phyloP scores from a whole-genome alignment of 35 echinoderm and acorn worm genomes.

The Stichopus chloronotus region DNA sequence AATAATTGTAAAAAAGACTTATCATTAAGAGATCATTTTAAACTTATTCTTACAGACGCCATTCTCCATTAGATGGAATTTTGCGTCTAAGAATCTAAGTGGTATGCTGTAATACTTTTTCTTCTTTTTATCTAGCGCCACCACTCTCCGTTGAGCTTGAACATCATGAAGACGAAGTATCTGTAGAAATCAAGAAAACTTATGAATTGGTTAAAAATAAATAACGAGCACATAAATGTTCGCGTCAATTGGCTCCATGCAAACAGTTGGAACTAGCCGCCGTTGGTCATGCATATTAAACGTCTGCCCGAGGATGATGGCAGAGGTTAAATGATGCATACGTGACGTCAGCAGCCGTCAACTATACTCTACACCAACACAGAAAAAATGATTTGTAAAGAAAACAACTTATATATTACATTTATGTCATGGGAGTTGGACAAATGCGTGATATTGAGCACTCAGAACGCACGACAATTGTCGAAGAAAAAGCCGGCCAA shows the following conservation, averaged over 20 bases:
- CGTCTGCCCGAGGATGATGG: no score
- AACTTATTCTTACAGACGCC: not conserved
- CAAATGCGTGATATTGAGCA: no score
- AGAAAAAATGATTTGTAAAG: no score
- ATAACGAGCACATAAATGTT: not conserved
- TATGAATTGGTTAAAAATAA: not conserved
- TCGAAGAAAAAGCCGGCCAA: no score
- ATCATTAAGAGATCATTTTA: no score
- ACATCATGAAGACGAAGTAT: conserved; percentile 86
- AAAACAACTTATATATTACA: no score
- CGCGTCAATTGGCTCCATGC: not conserved
- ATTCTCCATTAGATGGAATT: conserved; percentile 70
- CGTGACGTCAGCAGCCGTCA: no score
- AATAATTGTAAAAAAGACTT: no score
- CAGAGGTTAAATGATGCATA: no score
- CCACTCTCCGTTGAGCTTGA: conserved; percentile 83
- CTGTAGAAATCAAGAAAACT: conserved; percentile 54
- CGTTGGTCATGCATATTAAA: not conserved
- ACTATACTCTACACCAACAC: no score
- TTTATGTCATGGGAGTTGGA: no score
- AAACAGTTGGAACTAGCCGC: not conserved
- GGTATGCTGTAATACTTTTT: conserved; percentile 85
- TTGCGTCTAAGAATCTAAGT: conserved; percentile 70
- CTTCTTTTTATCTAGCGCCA: conserved; percentile 77
- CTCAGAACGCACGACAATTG: no score